Percentiles rank a stretch among this genome's conserved stretches.
Conservation (phyloP, 2,113 vertebrate species). For the Telmatochromis brachygnathus region DNA sequence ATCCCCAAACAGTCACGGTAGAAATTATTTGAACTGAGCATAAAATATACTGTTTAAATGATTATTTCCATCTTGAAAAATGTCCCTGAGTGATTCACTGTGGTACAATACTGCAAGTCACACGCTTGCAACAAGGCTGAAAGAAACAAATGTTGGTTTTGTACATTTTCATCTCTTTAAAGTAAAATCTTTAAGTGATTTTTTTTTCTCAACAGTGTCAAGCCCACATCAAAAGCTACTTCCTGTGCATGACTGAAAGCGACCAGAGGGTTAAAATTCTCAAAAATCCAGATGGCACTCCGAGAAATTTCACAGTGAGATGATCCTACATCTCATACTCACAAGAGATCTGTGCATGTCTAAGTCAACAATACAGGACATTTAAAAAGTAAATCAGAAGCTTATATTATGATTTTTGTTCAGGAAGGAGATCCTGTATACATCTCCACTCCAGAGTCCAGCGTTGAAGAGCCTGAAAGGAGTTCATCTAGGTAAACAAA, state of each 20-base stretch:
- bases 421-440: constrained; percentile 72
- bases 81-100: background rate
- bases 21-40: background rate
- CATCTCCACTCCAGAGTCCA: constrained; percentile 56
- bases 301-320: constrained; percentile 66
- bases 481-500: constrained; percentile 54
- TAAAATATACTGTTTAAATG: background rate
- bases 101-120: background rate
- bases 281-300: constrained; percentile 61
- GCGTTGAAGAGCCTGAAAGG: constrained; percentile 57
- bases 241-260: constrained; percentile 74
- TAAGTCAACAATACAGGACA: background rate
- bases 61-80: background rate
- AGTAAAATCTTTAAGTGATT: background rate
- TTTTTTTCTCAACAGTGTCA: constrained; percentile 56
- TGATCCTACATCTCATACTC: background rate
- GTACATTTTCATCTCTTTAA: background rate
- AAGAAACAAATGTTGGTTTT: background rate
- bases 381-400: background rate
- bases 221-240: constrained; percentile 72
- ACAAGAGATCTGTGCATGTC: background rate
- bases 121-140: background rate
- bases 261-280: constrained; percentile 72
- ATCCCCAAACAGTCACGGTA: background rate
- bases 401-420: background rate